These are phyloP conservation scores for Macrotrachela quadricornifera DNA, from an alignment of 1,140 invertebrate genomes.

Conservation along the genomic window DNA sequence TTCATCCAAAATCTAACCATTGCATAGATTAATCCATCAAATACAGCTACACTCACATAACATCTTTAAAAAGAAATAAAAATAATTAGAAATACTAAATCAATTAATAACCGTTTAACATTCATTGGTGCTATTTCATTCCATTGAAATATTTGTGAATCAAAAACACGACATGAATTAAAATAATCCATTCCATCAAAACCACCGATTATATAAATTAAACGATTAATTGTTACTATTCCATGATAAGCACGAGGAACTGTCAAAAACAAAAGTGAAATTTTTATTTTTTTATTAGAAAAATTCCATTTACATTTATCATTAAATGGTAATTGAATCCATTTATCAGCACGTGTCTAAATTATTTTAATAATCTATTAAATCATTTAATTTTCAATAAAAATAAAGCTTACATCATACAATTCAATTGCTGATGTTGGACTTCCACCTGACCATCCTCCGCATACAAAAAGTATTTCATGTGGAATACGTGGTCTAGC, in stretches of 20 bases:
- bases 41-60: constrained; percentile 41
- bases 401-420: constrained; percentile 37
- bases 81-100: too few species aligned
- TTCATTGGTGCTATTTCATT: constrained; percentile 13
- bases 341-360: constrained; percentile 40
- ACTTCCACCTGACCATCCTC: constrained; percentile 48
- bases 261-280: too few species aligned
- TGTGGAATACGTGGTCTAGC: constrained; percentile 37
- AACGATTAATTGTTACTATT: constrained; percentile 11
- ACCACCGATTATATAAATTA: constrained; percentile 16
- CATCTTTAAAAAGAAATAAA: background rate
- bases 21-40: constrained; percentile 53
- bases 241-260: constrained; percentile 15
- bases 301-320: background rate
- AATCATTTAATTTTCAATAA: too few species aligned
- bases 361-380: too few species aligned
- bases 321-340: constrained; percentile 24
- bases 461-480: constrained; percentile 37
- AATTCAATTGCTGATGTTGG: constrained; percentile 51
- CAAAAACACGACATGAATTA: constrained; percentile 14
- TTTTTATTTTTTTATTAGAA: too few species aligned
- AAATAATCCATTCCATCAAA: constrained; percentile 17
- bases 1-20: constrained; percentile 26
- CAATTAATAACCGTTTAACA: background rate
- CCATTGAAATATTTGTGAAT: constrained; percentile 12